Evolutionary conservation across 2,113 vertebrate genomes (phyloP), one percentile per base, ranked within the genome.

Genomic region (Nothobranchius furzeri): DNA sequence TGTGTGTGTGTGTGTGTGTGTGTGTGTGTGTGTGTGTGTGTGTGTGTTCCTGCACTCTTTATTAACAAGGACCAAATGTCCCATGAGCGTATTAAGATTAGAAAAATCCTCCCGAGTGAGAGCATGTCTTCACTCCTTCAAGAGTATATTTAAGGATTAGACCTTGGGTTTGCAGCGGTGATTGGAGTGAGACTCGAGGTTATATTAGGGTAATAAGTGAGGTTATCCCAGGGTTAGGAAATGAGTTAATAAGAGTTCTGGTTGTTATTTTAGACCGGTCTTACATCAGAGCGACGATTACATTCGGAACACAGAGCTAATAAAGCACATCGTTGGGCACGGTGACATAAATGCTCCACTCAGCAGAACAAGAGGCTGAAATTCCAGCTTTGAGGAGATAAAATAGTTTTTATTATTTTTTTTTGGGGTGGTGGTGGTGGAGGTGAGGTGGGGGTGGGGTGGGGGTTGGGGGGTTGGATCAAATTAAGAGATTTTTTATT

Each of bases 141-240:
- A 70, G 78, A 85, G 71, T 87, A 84, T 84, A 82, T 86, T 87
- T 84, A 77, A 69, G 72, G 79, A 86, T 86, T 82, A 88, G 68
- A 67, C 64, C 65, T 64, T 78, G 60, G 75, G 75, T 88, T 84
- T 76, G 58, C 52, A 51, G 63, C 43, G 57, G 62, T 77, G 76
- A 79, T 83, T 87, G 76, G 78, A 77, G 69, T 75, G 73, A 60
- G 56, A 54, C 65, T 68, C 66, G 64, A 75, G 83, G 81, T 83
- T 72, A 73, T 46, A 56, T 73, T 55, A 75, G 72, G 76, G 72
- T 84, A 84, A 86, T 89, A 81, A 84, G 74, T 57, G 73, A 55
- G 75, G 79, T 76, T 73, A 70, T 55, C 43, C 49, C 11, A 51
- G 58, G 76, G 61, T 80, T 78, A 74, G 49, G 60, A 45, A 72